Evolutionary conservation across 2,113 vertebrate species (phyloP), one percentile per base, ranked within the genome.

Genomic region (Microcebus griseorufus): DNA sequence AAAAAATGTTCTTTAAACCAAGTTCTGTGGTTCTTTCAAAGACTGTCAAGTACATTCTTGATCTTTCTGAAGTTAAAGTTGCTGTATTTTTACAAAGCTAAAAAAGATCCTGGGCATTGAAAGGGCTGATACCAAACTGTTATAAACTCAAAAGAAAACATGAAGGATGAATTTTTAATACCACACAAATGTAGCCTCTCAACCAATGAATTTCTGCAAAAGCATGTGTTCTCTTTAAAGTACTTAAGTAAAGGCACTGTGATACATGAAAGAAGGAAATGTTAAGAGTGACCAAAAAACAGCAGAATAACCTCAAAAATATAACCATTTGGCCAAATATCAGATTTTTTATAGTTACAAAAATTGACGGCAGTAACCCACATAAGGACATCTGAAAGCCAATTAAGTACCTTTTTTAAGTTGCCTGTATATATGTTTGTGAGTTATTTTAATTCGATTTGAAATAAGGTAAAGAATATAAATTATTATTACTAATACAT

Each of bases 381-480:
- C 11, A 51, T 48, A 81, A 88, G 18, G 27, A 69, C 6, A 95
- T 34, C 7, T 1, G 3, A 70, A 85, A 91, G 69, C 4, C 51
- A 75, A 48, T 53, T 62, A 88, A 69, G 51, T 87, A 48, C 65
- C 79, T 73, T 72, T 51, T 51, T 88, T 45, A 93, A 90, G 51
- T 16, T 78, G 17, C 4, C 25, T 83, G 4, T 51, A n/a, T 81
- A n/a, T 79, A 65, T 34, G 67, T 45, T 55, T 89, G 1, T 81
- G 55, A 92, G 12, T 93, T 96, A 55, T 65, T 92, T 48, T 76
- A 85, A 88, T 72, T 90, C 22, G 82, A 91, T 29, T 23, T 90
- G 29, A 76, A 96, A 82, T 93, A 92, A 83, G 48, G 29, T 88
- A 88, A 85, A 83, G 16, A 87, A 55, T 78, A 32, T 34, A 58